These are phyloP conservation scores for Helobdella robusta DNA, from an alignment of 2,888 invertebrate genomes.

Conservation along the genomic window DNA sequence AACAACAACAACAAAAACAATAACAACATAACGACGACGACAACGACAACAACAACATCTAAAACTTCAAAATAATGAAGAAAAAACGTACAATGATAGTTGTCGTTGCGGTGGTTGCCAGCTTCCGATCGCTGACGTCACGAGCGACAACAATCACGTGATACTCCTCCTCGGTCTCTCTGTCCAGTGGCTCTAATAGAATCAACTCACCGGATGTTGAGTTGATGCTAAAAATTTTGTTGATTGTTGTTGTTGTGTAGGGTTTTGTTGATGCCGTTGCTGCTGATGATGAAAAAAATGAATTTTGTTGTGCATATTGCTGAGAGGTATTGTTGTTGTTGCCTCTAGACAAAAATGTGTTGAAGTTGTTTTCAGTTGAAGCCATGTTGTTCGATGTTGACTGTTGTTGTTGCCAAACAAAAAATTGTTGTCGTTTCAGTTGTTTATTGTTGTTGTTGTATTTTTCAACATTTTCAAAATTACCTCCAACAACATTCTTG, in stretches of 20 bases:
- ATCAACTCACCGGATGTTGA: not conserved
- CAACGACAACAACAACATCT: not conserved
- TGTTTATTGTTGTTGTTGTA: too few species aligned
- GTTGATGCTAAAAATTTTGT: not conserved
- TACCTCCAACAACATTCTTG: not conserved
- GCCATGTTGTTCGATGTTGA: too few species aligned
- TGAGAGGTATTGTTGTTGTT: too few species aligned
- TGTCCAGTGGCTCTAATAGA: not conserved
- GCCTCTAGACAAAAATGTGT: too few species aligned
- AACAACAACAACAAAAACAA: constrained; percentile 9
- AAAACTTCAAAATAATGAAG: not conserved
- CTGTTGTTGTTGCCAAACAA: constrained; percentile 8
- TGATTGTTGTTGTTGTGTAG: too few species aligned
- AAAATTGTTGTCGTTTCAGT: not conserved
- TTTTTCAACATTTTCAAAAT: not conserved
- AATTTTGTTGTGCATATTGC: too few species aligned
- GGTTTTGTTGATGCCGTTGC: too few species aligned
- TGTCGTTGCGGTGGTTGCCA: not conserved
- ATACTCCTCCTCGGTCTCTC: not conserved
- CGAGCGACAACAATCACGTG: not conserved
- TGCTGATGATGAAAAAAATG: too few species aligned
- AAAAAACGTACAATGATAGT: constrained; percentile 4
- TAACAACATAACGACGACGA: not conserved
- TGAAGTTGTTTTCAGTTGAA: too few species aligned
- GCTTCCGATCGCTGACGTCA: constrained; percentile 7